phyloP scores from a whole-genome alignment of 2,113 vertebrate genomes.

The Gambusia affinis region DNA sequence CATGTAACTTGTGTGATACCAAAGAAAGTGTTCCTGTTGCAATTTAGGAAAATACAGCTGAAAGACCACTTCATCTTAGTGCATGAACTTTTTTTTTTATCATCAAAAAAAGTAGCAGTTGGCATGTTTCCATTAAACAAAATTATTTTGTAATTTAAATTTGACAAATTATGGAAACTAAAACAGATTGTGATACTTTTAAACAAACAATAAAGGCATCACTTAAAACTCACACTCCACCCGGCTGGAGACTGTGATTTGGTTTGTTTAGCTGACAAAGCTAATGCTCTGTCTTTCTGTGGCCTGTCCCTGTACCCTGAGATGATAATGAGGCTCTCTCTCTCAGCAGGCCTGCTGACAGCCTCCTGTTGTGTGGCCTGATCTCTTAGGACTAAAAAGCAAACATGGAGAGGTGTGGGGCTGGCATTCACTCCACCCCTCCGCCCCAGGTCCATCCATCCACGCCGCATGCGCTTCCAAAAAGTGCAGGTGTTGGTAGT shows the following conservation, averaged over 20 bases:
- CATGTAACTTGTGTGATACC: too few species aligned
- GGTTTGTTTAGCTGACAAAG: slow-evolving; percentile 16
- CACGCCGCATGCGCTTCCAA: slow-evolving; percentile 48
- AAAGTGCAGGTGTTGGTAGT: slow-evolving; percentile 46
- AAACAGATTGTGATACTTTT: background rate
- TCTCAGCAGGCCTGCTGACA: slow-evolving; percentile 57
- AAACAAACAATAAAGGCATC: background rate
- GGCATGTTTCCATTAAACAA: too few species aligned
- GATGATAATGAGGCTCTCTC: slow-evolving; percentile 55
- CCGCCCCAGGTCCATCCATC: slow-evolving; percentile 23
- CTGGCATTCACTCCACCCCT: slow-evolving; percentile 28
- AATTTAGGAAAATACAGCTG: too few species aligned
- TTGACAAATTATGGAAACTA: too few species aligned
- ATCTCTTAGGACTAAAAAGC: slow-evolving; percentile 48
- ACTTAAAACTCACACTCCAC: slow-evolving; percentile 23
- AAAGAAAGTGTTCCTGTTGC: too few species aligned
- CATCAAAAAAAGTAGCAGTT: too few species aligned
- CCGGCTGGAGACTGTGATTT: background rate
- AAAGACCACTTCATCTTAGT: too few species aligned
- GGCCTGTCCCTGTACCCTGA: slow-evolving; percentile 43
- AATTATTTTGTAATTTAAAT: too few species aligned
- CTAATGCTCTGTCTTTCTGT: slow-evolving; percentile 34
- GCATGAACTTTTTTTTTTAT: too few species aligned
- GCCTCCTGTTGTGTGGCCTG: slow-evolving; percentile 43
- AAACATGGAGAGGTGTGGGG: slow-evolving; percentile 60